Evolutionary conservation across 2,888 invertebrate species (phyloP).

Genomic region (Lysandra bellargus): DNA sequence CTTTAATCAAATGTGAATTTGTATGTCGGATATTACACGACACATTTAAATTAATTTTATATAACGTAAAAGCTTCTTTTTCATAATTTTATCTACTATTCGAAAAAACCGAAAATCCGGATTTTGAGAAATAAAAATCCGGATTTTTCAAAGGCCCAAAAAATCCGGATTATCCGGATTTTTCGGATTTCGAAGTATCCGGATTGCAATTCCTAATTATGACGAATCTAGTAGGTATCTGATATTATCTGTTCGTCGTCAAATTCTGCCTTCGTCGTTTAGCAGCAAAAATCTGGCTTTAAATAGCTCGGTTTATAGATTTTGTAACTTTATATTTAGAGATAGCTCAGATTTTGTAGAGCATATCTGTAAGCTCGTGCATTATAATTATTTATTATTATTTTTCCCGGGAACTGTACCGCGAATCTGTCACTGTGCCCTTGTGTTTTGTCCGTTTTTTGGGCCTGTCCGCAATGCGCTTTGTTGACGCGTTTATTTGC

Average conservation of each 20-base stretch:
- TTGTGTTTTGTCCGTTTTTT: constrained; percentile 55
- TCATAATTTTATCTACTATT: too few relatives aligned
- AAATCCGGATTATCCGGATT: too few relatives aligned
- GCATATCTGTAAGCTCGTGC: background rate
- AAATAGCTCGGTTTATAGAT: background rate
- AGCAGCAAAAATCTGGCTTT: background rate
- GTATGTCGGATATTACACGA: too few relatives aligned
- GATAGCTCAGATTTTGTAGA: background rate
- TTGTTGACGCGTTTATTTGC: constrained; percentile 67
- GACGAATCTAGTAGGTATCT: background rate
- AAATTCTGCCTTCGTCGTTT: background rate
- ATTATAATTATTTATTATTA: background rate
- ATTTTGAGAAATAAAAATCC: too few relatives aligned
- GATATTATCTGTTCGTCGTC: too few relatives aligned
- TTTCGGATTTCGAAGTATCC: too few relatives aligned
- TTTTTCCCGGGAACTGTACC: background rate
- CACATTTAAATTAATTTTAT: too few relatives aligned
- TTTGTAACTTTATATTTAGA: too few relatives aligned
- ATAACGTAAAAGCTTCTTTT: too few relatives aligned
- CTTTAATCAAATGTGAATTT: too few relatives aligned
- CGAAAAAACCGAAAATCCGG: too few relatives aligned
- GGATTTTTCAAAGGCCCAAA: too few relatives aligned
- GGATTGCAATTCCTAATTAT: background rate
- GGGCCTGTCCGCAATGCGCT: constrained; percentile 55
- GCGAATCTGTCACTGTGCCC: constrained; percentile 43